A percentile compares a stretch with the other conserved stretches of the same genome.
phyloP scores from a whole-genome alignment of 2,888 invertebrate genomes.

The Orthosia cruda region DNA sequence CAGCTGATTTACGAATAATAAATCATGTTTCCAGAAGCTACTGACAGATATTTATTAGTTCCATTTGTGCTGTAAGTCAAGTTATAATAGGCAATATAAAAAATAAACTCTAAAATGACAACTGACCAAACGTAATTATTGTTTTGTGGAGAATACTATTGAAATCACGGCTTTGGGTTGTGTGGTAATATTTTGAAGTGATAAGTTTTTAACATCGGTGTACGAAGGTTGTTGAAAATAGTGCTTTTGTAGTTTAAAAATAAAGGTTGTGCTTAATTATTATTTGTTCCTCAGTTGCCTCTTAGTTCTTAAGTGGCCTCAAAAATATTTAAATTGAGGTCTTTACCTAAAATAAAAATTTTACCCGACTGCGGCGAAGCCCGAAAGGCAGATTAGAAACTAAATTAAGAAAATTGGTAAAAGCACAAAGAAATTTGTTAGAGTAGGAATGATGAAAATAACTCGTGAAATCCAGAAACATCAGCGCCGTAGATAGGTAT shows the following conservation, averaged over 20 bases:
- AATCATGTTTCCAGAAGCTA: background rate
- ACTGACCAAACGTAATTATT: conserved; percentile 40
- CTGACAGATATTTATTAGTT: background rate
- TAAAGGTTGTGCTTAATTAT: conserved; percentile 34
- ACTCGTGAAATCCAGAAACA: background rate
- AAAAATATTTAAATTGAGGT: background rate
- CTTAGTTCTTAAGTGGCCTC: background rate
- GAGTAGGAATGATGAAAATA: background rate
- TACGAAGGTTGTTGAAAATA: conserved; percentile 25
- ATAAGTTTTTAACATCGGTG: background rate
- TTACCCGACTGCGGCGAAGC: no score
- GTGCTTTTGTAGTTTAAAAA: conserved; percentile 25
- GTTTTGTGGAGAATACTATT: conserved; percentile 37
- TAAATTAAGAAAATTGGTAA: background rate
- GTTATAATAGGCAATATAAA: conserved; percentile 29
- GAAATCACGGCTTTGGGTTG: conserved; percentile 6
- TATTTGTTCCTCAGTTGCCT: conserved; percentile 7
- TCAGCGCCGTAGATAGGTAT: background rate
- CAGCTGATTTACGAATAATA: no score
- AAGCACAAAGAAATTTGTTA: background rate
- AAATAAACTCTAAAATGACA: conserved; percentile 12
- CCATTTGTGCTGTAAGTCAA: conserved; percentile 12
- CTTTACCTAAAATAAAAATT: no score
- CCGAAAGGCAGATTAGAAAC: no score
- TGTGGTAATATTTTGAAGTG: conserved; percentile 4